These are phyloP conservation scores for Actinemys pallida DNA, from an alignment of 2,113 vertebrate genomes.

Conservation along the genomic window DNA sequence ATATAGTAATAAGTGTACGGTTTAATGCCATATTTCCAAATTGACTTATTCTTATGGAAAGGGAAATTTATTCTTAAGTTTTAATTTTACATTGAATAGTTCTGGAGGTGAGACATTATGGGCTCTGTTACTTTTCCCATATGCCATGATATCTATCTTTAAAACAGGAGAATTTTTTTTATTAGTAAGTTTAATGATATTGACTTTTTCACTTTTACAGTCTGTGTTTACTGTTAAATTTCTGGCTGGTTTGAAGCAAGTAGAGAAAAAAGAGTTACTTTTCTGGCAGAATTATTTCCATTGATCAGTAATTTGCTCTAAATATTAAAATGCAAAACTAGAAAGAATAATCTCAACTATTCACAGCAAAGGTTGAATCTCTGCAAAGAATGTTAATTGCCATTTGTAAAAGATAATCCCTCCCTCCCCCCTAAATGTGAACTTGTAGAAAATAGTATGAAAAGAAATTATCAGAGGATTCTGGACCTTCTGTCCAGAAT, in stretches of 20 bases:
- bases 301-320: conserved; percentile 59
- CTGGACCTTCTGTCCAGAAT: conserved; percentile 22
- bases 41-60: not conserved
- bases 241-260: conserved; percentile 54
- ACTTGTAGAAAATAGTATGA: conserved; percentile 8
- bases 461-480: not conserved
- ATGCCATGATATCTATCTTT: conserved; percentile 28
- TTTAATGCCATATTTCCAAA: conserved; percentile 30
- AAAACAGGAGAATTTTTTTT: conserved; percentile 44
- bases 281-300: conserved; percentile 51
- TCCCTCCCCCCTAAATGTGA: not conserved
- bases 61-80: conserved; percentile 13
- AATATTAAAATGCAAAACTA: conserved; percentile 13
- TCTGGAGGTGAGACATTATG: conserved; percentile 7
- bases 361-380: conserved; percentile 36
- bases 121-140: not conserved
- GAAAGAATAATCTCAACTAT: conserved; percentile 26
- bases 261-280: conserved; percentile 47
- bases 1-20: not conserved
- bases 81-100: conserved; percentile 15
- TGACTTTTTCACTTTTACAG: conserved; percentile 50
- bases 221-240: conserved; percentile 61
- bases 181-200: conserved; percentile 41
- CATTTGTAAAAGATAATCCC: not conserved
- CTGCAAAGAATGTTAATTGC: conserved; percentile 2